Base-by-base conservation (phyloP, 2,888 invertebrate species). In the Callimorpha dominula region DNA sequence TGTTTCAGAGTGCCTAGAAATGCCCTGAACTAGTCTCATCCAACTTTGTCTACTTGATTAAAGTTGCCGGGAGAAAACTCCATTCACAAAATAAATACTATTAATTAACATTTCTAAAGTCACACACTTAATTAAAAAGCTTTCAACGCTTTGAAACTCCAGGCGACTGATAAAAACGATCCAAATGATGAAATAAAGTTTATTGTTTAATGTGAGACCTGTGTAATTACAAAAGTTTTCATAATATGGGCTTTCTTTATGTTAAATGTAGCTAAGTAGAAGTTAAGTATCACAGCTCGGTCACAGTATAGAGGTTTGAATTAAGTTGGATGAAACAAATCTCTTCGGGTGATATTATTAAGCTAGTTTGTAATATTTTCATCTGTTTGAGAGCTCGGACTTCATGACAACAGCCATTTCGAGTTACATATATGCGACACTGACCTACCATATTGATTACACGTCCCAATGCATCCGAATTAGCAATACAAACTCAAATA, bases 221-320 rank as follows among this genome's bases (percentile, higher is more conserved):
- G 67, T 77, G 75, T 81, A 82, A 81, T 82, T 81, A 74, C 75
- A 54, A 81, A 81, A 81, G 82, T 84, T 81, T 76, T 46, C 46
- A 14, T 7, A 60, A 54, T 31, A 31, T 14, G n/a, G n/a, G n/a
- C 17, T 43, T 64, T 42, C 43, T 64, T 4, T 42, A 63, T 11
- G 7, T 42, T 42, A 42, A 63, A 60, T 60, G 60, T 14, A 60
- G 60, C 31, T 60, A 60, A 60, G 7, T 14, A 31, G 5, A 57
- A 12, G 12, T 20, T 60, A 60, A 60, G 60, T 11, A 2, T 60
- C 60, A 11, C 4, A 6, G 6, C 1, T 60, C 7, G 6, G 14
- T 60, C 5, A 60, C 31, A 31, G 6, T 31, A 60, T 60, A 60
- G 6, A 15, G 15, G 14, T 20, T 31, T 31, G 4, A 31, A 31